A percentile compares a stretch with the other conserved stretches of the same genome.
phyloP scores from a whole-genome alignment of 2,113 vertebrate genomes.

The Spea bombifrons region DNA sequence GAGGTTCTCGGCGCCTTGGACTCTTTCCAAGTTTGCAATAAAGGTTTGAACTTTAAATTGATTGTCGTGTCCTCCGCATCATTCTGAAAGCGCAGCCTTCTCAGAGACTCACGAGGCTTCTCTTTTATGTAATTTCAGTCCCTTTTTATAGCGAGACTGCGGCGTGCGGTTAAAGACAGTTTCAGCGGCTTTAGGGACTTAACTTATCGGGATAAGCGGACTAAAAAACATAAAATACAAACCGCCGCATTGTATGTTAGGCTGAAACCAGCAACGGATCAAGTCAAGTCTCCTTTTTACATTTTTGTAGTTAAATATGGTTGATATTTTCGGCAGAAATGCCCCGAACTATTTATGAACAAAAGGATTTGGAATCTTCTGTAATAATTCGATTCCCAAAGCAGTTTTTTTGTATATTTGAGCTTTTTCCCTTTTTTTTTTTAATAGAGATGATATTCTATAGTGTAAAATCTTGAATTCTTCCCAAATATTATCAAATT shows the following conservation, averaged over 20 bases:
- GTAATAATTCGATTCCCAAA: too few species aligned
- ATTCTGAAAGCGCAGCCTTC: slow-evolving; percentile 29
- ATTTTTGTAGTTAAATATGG: too few species aligned
- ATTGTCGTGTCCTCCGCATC: slow-evolving; percentile 56
- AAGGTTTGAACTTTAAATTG: slow-evolving; percentile 57
- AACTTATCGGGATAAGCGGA: background rate
- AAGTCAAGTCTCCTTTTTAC: too few species aligned
- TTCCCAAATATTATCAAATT: too few species aligned
- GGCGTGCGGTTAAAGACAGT: background rate
- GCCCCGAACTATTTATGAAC: too few species aligned
- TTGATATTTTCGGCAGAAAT: too few species aligned
- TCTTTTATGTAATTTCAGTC: background rate
- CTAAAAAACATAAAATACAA: background rate
- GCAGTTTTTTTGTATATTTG: too few species aligned
- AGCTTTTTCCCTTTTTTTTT: too few species aligned
- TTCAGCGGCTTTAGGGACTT: background rate
- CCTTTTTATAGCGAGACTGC: background rate
- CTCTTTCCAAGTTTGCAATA: slow-evolving; percentile 59
- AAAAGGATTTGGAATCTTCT: too few species aligned
- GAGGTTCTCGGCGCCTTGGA: slow-evolving; percentile 61
- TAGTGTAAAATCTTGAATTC: too few species aligned
- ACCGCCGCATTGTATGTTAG: background rate
- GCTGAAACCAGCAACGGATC: too few species aligned
- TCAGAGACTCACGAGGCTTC: slow-evolving; percentile 34
- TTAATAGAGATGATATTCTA: too few species aligned